Percentiles rank a stretch among this genome's conserved stretches.
These are phyloP conservation scores for Aleiodes alternator DNA, from an alignment of 2,888 invertebrate genomes.

Conservation along the genomic window DNA sequence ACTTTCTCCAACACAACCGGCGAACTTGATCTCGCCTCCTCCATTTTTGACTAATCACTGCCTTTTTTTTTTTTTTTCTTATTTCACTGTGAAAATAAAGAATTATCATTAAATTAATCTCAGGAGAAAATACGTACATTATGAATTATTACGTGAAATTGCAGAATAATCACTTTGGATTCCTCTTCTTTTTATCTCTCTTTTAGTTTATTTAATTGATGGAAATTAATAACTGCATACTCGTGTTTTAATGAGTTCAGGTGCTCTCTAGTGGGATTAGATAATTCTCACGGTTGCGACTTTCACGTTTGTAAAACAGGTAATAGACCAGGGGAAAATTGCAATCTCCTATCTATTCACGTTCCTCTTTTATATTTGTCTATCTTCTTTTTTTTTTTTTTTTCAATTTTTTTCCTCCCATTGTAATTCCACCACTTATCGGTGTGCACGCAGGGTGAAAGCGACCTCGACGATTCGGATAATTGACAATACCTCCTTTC, in stretches of 20 bases:
- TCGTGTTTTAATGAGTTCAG: conserved; percentile 8
- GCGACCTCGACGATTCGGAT: conserved; percentile 49
- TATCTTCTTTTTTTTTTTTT: background rate
- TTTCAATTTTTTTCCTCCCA: conserved; percentile 8
- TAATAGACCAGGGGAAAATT: conserved; percentile 21
- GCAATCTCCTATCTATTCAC: background rate
- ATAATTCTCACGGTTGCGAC: conserved; percentile 51
- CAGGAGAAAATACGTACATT: background rate
- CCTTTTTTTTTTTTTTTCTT: background rate
- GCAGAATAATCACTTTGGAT: background rate
- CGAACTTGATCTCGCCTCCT: conserved; percentile 20
- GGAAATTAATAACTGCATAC: conserved; percentile 24
- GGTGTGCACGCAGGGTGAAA: conserved; percentile 48
- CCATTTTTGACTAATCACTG: background rate
- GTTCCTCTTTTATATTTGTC: background rate
- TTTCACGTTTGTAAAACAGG: conserved; percentile 39
- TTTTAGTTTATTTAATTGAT: conserved; percentile 1
- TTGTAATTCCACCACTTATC: conserved; percentile 48
- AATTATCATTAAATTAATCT: background rate
- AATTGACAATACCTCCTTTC: conserved; percentile 49
- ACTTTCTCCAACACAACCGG: conserved; percentile 18
- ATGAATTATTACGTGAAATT: background rate
- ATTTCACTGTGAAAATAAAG: background rate
- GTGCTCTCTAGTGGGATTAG: conserved; percentile 46
- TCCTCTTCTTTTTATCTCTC: background rate